Conservation (phyloP, 2,113 vertebrate species). For the Hippocampus guttulatus region DNA sequence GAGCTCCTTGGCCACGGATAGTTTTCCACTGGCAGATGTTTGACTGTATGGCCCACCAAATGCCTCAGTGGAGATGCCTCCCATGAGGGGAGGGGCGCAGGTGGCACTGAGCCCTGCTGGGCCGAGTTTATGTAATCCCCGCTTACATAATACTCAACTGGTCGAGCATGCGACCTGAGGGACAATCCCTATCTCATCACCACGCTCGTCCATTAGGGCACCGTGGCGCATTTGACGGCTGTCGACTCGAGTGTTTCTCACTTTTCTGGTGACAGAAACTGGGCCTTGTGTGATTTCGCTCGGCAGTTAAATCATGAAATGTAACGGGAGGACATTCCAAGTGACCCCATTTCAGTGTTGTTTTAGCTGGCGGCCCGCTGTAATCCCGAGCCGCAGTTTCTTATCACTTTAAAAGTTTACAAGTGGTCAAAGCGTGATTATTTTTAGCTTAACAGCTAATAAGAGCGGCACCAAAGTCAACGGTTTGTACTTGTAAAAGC, state of each 20-base stretch:
- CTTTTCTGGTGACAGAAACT: neutral
- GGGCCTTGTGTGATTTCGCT: neutral
- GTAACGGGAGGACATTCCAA: too few species aligned
- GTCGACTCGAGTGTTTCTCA: neutral
- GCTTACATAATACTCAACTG: conserved; percentile 55
- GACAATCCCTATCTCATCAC: conserved; percentile 26
- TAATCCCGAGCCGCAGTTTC: neutral
- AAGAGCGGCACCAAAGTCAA: conserved; percentile 3
- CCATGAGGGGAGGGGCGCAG: neutral
- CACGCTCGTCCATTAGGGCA: conserved; percentile 4
- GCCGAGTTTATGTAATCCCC: conserved; percentile 49
- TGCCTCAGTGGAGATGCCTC: conserved; percentile 7
- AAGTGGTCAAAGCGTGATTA: neutral
- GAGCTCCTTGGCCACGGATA: too few species aligned
- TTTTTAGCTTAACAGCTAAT: neutral
- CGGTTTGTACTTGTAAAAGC: neutral
- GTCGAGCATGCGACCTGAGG: conserved; percentile 28
- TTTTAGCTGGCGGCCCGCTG: neutral
- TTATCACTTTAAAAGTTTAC: neutral
- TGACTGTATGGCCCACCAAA: neutral
- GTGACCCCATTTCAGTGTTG: neutral
- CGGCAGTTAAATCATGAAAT: too few species aligned
- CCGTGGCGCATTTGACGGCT: conserved; percentile 9
- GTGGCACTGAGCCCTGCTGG: conserved; percentile 36
- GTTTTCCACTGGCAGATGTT: neutral